Evolutionary conservation across 2,797 vertebrate species (phyloP).

Genomic region (Sus cebifrons): DNA sequence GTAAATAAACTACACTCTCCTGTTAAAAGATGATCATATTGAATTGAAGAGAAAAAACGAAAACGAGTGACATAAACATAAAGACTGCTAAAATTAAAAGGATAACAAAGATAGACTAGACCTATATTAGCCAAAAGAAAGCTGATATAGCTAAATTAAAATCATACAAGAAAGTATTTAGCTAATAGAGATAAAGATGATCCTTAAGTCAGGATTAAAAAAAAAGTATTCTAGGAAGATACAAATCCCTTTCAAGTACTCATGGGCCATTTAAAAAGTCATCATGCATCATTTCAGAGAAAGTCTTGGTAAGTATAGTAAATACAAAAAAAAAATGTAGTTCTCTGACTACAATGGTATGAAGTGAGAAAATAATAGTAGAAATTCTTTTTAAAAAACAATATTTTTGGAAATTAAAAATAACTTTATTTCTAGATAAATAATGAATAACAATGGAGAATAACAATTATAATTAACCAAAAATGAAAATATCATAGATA

Average conservation of each 20-base stretch:
- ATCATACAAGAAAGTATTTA: not conserved
- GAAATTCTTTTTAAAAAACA: not conserved
- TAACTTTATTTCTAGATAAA: conserved; percentile 33
- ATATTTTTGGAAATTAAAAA: conserved; percentile 46
- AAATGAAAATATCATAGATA: not conserved
- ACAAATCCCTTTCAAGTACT: not conserved
- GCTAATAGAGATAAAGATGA: not conserved
- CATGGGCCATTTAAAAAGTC: not conserved
- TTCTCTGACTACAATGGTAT: not conserved
- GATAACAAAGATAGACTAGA: not conserved
- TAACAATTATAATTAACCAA: conserved; percentile 36
- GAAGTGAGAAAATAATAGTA: conserved; percentile 11
- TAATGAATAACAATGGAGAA: not conserved
- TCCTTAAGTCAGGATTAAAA: not conserved
- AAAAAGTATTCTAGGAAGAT: not conserved
- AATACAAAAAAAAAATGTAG: not conserved
- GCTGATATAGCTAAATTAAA: not conserved
- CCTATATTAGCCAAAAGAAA: conserved; percentile 27
- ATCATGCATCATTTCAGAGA: not conserved
- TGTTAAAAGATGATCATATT: not conserved
- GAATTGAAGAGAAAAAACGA: conserved; percentile 39
- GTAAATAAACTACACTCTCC: not conserved
- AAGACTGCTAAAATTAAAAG: not conserved
- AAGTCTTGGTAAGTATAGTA: not conserved
- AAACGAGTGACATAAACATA: not conserved